A percentile compares a stretch with the other conserved stretches of the same genome.
Conservation (phyloP, 2,797 vertebrate species). For the Notamacropus eugenii region DNA sequence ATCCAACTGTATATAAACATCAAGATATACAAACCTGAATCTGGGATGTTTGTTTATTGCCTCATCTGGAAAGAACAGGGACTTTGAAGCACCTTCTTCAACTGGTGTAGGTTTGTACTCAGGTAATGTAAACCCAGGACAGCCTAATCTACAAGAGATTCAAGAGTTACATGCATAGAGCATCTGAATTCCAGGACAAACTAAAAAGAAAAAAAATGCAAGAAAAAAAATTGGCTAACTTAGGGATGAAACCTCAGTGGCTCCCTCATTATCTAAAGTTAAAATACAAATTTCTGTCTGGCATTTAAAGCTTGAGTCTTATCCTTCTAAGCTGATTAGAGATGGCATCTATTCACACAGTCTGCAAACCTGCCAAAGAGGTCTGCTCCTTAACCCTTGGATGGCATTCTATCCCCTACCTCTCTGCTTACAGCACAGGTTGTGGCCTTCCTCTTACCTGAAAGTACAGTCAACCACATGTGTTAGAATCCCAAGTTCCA, state of each 20-base stretch:
- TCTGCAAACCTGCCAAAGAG: not conserved
- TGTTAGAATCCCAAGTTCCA: not conserved
- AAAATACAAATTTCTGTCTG: not conserved
- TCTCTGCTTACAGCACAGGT: not conserved
- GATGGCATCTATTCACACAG: not conserved
- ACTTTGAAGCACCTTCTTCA: conserved; percentile 94
- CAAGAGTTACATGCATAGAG: conserved; percentile 44
- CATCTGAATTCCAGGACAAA: not conserved
- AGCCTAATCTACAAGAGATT: conserved; percentile 91
- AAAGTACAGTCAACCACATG: not conserved
- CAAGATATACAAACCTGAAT: conserved; percentile 90
- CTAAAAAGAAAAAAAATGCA: not conserved
- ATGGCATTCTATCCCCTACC: not conserved
- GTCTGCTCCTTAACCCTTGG: not conserved
- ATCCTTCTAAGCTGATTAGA: not conserved
- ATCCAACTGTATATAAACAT: not conserved
- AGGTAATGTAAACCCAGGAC: conserved; percentile 94
- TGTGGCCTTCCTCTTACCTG: not conserved
- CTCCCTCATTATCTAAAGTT: not conserved
- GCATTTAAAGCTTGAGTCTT: not conserved
- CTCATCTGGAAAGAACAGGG: conserved; percentile 97
- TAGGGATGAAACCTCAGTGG: not conserved
- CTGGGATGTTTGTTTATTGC: conserved; percentile 97
- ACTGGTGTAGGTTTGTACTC: conserved; percentile 91
- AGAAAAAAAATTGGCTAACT: not conserved